Percentiles rank a stretch among this genome's conserved stretches.
Evolutionary conservation across 2,888 invertebrate genomes (phyloP).

Genomic region (Caenorhabditis doughertyi): DNA sequence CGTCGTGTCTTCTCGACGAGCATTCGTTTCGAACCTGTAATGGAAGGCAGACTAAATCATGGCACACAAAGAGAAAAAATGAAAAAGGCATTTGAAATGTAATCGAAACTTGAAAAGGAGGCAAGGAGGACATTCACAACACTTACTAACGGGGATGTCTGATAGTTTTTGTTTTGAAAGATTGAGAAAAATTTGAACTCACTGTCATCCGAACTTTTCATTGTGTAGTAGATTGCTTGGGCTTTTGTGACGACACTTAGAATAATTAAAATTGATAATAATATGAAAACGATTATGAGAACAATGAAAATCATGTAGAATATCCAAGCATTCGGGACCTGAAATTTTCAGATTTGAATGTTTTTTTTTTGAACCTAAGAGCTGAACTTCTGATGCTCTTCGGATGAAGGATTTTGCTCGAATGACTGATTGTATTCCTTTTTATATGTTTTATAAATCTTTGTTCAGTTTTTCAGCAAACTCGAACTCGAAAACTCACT

Average conservation of each 20-base stretch:
- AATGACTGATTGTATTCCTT: too few species aligned
- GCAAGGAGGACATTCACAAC: slow-evolving; percentile 32
- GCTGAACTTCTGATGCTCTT: too few species aligned
- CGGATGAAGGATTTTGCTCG: too few species aligned
- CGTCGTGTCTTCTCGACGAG: slow-evolving; percentile 53
- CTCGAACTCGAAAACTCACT: slow-evolving; percentile 64
- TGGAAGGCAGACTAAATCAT: slow-evolving; percentile 43
- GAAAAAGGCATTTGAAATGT: background rate
- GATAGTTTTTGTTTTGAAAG: background rate
- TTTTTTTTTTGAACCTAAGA: too few species aligned
- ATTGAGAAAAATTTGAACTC: slow-evolving; percentile 24
- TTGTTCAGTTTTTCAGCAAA: too few species aligned
- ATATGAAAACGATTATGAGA: slow-evolving; percentile 79
- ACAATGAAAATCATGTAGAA: slow-evolving; percentile 82
- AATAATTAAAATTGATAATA: slow-evolving; percentile 78
- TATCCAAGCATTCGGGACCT: slow-evolving; percentile 82
- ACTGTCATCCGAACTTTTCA: slow-evolving; percentile 72
- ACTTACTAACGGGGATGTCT: background rate
- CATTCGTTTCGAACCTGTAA: slow-evolving; percentile 63
- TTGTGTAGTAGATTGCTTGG: slow-evolving; percentile 72
- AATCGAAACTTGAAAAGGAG: slow-evolving; percentile 8
- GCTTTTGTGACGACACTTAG: slow-evolving; percentile 79
- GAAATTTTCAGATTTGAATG: too few species aligned
- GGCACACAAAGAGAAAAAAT: slow-evolving; percentile 35
- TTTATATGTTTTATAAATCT: too few species aligned